phyloP scores from a whole-genome alignment of 2,888 invertebrate genomes.

The Cephus spinipes region DNA sequence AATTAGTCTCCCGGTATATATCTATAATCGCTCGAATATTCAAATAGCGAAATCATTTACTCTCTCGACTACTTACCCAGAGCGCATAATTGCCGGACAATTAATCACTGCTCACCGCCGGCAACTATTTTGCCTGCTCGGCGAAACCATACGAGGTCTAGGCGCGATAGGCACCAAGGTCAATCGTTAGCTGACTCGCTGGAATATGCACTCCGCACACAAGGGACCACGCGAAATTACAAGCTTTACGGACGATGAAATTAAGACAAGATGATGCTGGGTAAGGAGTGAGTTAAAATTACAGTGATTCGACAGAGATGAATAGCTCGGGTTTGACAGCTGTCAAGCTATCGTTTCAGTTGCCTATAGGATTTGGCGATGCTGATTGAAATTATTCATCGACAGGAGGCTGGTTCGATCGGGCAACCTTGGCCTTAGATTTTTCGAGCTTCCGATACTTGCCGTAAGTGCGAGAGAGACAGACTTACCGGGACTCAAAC shows the following conservation, averaged over 20 bases:
- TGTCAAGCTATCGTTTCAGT: not conserved
- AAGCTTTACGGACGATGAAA: conserved; percentile 58
- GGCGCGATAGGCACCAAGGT: conserved; percentile 39
- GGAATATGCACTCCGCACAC: not conserved
- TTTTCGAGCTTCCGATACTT: not conserved
- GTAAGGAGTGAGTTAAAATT: not conserved
- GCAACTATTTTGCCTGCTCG: not conserved
- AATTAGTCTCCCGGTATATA: not conserved
- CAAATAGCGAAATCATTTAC: not conserved
- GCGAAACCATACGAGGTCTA: not conserved
- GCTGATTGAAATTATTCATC: not conserved
- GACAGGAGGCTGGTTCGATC: not conserved
- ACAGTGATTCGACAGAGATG: not conserved
- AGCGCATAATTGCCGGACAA: not conserved
- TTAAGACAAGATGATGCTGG: conserved; percentile 50
- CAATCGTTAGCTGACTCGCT: conserved; percentile 49
- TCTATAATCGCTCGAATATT: not conserved
- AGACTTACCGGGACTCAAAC: not conserved
- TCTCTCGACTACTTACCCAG: not conserved
- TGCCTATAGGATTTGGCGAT: not conserved
- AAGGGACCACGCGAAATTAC: conserved; percentile 43
- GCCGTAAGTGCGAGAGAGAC: not conserved
- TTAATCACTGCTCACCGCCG: conserved; percentile 3
- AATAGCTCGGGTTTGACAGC: not conserved
- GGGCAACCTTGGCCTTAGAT: not conserved